phyloP scores from a whole-genome alignment of 2,888 invertebrate species.

The Pandemis heparana region DNA sequence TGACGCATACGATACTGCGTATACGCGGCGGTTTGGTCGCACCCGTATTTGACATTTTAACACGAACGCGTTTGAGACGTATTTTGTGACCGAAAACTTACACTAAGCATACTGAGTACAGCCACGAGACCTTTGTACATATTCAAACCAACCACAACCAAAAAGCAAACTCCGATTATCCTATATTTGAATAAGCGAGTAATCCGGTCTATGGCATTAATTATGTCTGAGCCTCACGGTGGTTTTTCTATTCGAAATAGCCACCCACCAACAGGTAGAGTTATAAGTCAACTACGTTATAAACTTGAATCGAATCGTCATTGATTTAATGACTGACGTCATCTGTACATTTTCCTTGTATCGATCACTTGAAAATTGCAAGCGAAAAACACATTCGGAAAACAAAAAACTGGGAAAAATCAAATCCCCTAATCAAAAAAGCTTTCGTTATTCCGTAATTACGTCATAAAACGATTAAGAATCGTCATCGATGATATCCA shows the following conservation, averaged over 20 bases:
- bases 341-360: constrained; percentile 5
- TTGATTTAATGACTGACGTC: constrained; percentile 16
- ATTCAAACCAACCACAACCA: too few species aligned
- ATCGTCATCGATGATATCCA: constrained; percentile 5
- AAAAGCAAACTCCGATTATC: too few species aligned
- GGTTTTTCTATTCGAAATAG: not conserved
- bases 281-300: not conserved
- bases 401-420: not conserved
- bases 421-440: not conserved
- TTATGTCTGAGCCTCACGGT: not conserved
- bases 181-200: too few species aligned
- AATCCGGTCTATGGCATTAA: too few species aligned
- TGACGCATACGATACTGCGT: too few species aligned
- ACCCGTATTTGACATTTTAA: too few species aligned
- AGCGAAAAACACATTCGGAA: not conserved
- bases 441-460: not conserved
- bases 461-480: not conserved
- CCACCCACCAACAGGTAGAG: not conserved
- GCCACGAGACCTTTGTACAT: too few species aligned
- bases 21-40: too few species aligned
- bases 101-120: too few species aligned
- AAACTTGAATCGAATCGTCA: constrained; percentile 8
- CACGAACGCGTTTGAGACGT: too few species aligned
- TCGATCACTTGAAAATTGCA: not conserved
- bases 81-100: too few species aligned